Conservation (phyloP, 2,797 vertebrate species). For the Taeniopygia guttata region DNA sequence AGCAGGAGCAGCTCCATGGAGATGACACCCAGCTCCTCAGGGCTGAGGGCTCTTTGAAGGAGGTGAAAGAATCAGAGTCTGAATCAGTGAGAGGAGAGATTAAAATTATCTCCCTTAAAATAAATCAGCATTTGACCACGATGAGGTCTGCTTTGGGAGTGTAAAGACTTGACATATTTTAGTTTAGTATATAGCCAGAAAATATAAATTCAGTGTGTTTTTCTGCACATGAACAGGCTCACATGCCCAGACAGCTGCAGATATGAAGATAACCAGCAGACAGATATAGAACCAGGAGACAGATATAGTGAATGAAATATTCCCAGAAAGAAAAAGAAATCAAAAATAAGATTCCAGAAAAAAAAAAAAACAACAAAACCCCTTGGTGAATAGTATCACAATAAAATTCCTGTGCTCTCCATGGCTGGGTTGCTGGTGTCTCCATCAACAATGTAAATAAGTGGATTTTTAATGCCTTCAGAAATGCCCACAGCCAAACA, state of each 20-base stretch:
- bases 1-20: background rate
- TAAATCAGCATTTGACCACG: background rate
- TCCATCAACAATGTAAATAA: background rate
- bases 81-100: background rate
- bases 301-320: background rate
- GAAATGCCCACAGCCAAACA: background rate
- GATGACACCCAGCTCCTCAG: background rate
- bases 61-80: background rate
- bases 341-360: background rate
- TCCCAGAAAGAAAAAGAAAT: background rate
- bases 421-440: background rate
- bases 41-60: background rate
- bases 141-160: background rate
- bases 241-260: background rate
- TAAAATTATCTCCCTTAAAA: background rate
- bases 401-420: background rate
- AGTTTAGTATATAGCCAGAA: background rate
- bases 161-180: background rate
- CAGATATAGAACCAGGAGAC: background rate
- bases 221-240: background rate
- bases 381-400: background rate
- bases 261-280: background rate
- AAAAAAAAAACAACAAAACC: background rate
- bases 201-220: background rate
- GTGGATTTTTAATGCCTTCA: background rate